Evolutionary conservation across 2,797 vertebrate species (phyloP).

Genomic region (Hypotaenidia okinawae): DNA sequence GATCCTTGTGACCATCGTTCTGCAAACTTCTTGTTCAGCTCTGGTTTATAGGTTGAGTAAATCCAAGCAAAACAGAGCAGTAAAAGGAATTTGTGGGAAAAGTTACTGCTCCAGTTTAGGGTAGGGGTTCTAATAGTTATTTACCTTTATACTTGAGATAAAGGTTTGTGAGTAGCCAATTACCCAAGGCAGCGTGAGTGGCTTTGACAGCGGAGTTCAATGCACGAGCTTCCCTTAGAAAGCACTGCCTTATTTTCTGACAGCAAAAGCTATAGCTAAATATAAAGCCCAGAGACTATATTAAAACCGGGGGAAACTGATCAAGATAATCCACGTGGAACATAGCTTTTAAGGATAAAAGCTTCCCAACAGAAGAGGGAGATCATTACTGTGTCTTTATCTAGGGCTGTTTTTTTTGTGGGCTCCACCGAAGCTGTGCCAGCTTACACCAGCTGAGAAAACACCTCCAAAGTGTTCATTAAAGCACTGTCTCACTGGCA

Average conservation of each 20-base stretch:
- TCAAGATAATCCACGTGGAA: not conserved
- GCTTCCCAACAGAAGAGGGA: not conserved
- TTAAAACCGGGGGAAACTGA: not conserved
- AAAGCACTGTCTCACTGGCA: not conserved
- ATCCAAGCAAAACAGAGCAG: constrained; percentile 28
- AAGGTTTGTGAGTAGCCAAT: constrained; percentile 55
- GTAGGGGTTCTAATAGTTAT: constrained; percentile 27
- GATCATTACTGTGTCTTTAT: not conserved
- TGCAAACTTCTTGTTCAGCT: not conserved
- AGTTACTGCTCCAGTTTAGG: constrained; percentile 25
- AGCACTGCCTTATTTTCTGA: not conserved
- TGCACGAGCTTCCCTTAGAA: not conserved
- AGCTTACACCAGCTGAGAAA: not conserved
- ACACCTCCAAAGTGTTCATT: not conserved
- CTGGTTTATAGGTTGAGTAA: constrained; percentile 56
- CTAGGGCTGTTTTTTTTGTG: not conserved
- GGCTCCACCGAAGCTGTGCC: not conserved
- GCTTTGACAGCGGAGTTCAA: constrained; percentile 15
- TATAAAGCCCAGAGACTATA: not conserved
- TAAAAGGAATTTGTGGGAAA: constrained; percentile 40
- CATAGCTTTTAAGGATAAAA: constrained; percentile 18
- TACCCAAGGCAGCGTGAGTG: not conserved
- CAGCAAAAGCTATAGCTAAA: not conserved
- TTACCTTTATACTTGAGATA: constrained; percentile 44
- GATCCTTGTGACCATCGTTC: not conserved